Conservation (phyloP, 2,113 vertebrate species). For the Syngnathus typhle region DNA sequence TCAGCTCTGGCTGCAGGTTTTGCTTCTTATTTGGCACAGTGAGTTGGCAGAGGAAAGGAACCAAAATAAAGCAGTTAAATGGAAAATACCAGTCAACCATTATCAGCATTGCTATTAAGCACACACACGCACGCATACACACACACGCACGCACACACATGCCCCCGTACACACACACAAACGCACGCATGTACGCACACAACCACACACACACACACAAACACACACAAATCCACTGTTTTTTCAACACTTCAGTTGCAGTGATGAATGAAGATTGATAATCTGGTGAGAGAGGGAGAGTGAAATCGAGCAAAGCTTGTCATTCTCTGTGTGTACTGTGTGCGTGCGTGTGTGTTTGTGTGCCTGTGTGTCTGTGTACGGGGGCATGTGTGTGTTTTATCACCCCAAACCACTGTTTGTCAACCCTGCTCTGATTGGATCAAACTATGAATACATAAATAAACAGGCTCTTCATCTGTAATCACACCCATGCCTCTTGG, state of each 20-base stretch:
- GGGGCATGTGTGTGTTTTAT: constrained; percentile 5
- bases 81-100: constrained; percentile 44
- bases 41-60: constrained; percentile 1
- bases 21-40: constrained; percentile 7
- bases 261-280: constrained; percentile 58
- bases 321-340: constrained; percentile 22
- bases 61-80: constrained; percentile 30
- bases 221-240: constrained; percentile 8
- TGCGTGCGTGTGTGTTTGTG: constrained; percentile 13
- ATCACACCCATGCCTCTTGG: constrained; percentile 44
- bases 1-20: background rate
- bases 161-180: constrained; percentile 19
- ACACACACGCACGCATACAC: constrained; percentile 22
- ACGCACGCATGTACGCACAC: too few relatives aligned
- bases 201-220: background rate
- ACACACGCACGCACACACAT: constrained; percentile 35
- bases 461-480: constrained; percentile 24
- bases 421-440: constrained; percentile 29
- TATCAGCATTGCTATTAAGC: constrained; percentile 44
- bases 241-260: constrained; percentile 54
- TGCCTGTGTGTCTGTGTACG: constrained; percentile 2
- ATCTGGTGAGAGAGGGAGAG: constrained; percentile 27
- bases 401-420: constrained; percentile 21
- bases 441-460: constrained; percentile 41
- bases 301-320: constrained; percentile 6